Evolutionary conservation across 2,797 vertebrate species (phyloP).

Genomic region (Cuniculus paca): DNA sequence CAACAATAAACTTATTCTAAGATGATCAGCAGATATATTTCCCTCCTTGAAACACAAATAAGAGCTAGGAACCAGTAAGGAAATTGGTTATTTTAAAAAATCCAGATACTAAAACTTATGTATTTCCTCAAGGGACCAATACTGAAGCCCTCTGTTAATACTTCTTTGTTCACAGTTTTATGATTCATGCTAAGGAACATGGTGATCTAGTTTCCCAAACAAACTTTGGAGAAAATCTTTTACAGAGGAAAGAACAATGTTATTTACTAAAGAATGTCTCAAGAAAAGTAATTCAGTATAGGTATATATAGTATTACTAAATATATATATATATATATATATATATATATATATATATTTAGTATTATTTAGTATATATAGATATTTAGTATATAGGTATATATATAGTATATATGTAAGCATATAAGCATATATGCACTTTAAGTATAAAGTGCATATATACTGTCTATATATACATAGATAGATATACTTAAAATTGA

Average conservation of each 20-base stretch:
- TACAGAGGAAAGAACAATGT: neutral
- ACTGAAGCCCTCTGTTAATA: neutral
- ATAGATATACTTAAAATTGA: neutral
- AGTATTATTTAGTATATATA: too few relatives aligned
- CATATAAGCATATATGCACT: too few relatives aligned
- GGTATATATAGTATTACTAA: neutral
- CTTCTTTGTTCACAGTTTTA: neutral
- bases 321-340: neutral
- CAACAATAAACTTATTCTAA: constrained; percentile 44
- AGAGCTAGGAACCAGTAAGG: constrained; percentile 21
- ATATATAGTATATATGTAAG: neutral
- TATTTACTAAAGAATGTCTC: neutral
- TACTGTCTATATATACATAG: too few relatives aligned
- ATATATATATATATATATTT: too few relatives aligned
- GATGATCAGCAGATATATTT: constrained; percentile 29
- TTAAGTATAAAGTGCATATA: too few relatives aligned
- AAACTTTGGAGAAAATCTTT: neutral
- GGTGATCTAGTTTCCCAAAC: neutral
- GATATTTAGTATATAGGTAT: neutral
- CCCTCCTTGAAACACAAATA: constrained; percentile 14
- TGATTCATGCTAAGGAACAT: neutral
- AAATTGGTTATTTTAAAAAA: neutral
- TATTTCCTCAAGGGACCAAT: neutral
- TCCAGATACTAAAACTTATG: neutral
- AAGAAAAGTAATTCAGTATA: neutral